Base-by-base conservation (phyloP, 1,140 invertebrate species). In the Heliconius melpomene region DNA sequence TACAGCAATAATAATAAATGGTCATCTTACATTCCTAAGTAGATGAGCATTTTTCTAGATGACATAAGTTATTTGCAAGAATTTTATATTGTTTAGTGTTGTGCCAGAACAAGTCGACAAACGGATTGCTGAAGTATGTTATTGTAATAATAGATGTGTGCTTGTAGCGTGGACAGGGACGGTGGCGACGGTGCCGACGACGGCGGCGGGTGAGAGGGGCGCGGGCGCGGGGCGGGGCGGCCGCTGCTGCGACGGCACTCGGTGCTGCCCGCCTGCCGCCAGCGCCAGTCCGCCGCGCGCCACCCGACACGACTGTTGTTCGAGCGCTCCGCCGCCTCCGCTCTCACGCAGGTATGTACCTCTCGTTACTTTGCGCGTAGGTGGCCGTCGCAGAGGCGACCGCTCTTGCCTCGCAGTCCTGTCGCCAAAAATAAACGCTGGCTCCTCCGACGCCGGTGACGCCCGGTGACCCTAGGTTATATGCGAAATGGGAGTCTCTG, bases 271-370 rank as follows among this genome's bases (percentile, higher is more conserved):
- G 89, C 85, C 87, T 74, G 81, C 80, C 90, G 91, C 87, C 92
- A 93, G 90, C 90, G 91, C 87, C 92, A 93, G 90, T 93, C 88
- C 79, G 91, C 89, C 90, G 91, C 91, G 91, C 90, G 91, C 91
- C 89, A 87, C 89, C 82, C 88, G 87, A 88, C 89, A 87, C 89
- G 90, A 89, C 87, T 88, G 89, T 85, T 89, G 86, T 90, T 83
- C 87, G 84, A 87, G 81, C 85, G 88, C 79, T 85, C 75, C 90
- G 81, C 83, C 89, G 82, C 86, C 87, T 86, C 88, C 85, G 83
- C 90, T 79, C 84, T 82, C 90, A 90, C 89, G 88, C 90, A 92
- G 85, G 91, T 94, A 94, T 81, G 82, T 87, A 89, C 87, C 85
- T 87, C 85, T 83, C 80, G 78, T 85, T 84, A 81, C 84, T 83